Evolutionary conservation across 2,797 vertebrate species (phyloP).

Genomic region (Periparus ater): DNA sequence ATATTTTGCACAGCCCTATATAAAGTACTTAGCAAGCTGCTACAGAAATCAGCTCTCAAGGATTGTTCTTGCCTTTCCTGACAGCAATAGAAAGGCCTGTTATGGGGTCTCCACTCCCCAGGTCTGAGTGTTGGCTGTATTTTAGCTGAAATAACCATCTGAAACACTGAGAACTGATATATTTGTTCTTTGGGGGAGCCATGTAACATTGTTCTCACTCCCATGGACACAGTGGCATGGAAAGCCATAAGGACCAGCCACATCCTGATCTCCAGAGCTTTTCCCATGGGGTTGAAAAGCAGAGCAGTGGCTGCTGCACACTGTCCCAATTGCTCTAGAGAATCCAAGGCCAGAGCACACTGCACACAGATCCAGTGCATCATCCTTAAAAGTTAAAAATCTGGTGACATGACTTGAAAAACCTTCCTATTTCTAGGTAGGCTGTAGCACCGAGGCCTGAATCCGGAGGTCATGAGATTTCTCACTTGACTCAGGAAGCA

Average conservation of each 20-base stretch:
- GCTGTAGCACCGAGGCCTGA: neutral
- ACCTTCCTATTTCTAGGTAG: neutral
- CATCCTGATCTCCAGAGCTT: neutral
- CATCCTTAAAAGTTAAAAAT: neutral
- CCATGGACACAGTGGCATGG: fast-evolving
- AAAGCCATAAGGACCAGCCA: neutral
- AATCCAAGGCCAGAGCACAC: neutral
- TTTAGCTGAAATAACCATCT: neutral
- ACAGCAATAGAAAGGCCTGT: neutral
- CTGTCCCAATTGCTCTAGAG: neutral
- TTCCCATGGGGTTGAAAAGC: neutral
- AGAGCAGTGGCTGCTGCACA: neutral
- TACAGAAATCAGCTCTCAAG: neutral
- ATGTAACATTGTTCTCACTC: neutral
- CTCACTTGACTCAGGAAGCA: neutral
- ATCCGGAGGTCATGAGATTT: neutral
- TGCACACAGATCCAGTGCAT: neutral
- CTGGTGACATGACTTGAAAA: neutral
- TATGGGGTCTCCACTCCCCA: neutral
- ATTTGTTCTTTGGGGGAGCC: neutral
- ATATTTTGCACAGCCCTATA: neutral
- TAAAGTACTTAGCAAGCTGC: neutral
- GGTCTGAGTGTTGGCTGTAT: neutral
- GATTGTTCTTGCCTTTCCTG: neutral
- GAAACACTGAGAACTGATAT: neutral